Percentiles rank a stretch among this genome's conserved stretches.
phyloP scores from a whole-genome alignment of 2,888 invertebrate species.

The Agrotis segetum region DNA sequence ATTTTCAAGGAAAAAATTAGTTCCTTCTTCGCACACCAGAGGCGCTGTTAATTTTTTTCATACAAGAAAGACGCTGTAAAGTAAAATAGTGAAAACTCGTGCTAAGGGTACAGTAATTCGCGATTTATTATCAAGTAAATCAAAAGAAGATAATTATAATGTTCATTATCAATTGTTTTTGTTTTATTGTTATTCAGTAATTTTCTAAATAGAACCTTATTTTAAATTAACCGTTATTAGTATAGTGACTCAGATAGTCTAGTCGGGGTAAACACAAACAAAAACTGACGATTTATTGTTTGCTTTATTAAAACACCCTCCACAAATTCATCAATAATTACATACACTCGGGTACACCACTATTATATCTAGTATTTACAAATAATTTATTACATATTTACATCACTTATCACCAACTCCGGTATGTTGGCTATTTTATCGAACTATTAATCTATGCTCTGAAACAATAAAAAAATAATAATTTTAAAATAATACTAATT shows the following conservation, averaged over 20 bases:
- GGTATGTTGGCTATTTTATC: constrained; percentile 54
- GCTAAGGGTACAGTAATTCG: too few relatives aligned
- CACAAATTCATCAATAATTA: constrained; percentile 83
- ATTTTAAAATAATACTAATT: constrained; percentile 58
- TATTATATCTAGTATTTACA: constrained; percentile 83
- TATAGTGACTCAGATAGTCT: constrained; percentile 10
- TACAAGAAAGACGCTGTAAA: too few relatives aligned
- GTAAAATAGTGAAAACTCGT: too few relatives aligned
- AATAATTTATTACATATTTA: constrained; percentile 78
- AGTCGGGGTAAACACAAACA: constrained; percentile 60
- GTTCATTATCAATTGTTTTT: too few relatives aligned
- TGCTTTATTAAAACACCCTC: constrained; percentile 90
- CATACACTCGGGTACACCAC: constrained; percentile 85
- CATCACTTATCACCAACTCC: constrained; percentile 69
- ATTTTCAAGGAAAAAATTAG: too few relatives aligned
- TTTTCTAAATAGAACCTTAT: background rate
- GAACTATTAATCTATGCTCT: constrained; percentile 59
- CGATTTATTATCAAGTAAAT: background rate
- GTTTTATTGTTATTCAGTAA: too few relatives aligned
- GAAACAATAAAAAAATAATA: constrained; percentile 58
- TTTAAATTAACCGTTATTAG: constrained; percentile 10
- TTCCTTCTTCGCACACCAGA: too few relatives aligned
- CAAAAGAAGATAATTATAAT: too few relatives aligned
- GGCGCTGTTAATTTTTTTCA: too few relatives aligned
- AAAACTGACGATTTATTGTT: constrained; percentile 75